A percentile compares a stretch with the other conserved stretches of the same genome.
Conservation (phyloP, 2,888 invertebrate genomes). For the Folsomia candida region DNA sequence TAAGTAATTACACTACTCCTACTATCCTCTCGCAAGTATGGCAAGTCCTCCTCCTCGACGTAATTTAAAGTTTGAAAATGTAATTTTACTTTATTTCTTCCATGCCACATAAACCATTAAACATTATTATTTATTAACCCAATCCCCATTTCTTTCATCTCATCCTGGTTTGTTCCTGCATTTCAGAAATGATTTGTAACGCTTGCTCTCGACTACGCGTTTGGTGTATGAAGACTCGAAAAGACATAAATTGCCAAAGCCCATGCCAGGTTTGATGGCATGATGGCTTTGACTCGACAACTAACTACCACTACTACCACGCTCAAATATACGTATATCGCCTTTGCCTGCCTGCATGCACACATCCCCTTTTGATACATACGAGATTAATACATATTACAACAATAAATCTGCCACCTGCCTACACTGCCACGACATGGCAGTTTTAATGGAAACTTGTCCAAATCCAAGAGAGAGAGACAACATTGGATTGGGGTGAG, state of each 20-base stretch:
- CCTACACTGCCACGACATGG: neutral
- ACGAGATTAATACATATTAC: conserved; percentile 12
- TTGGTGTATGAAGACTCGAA: neutral
- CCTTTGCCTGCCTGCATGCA: too few species aligned
- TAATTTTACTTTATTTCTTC: neutral
- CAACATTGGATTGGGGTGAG: neutral
- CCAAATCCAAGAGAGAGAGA: neutral
- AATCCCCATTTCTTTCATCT: conserved; percentile 1
- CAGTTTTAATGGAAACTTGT: conserved; percentile 1
- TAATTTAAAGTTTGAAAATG: neutral
- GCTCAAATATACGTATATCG: too few species aligned
- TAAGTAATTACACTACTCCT: neutral
- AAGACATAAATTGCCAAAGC: conserved; percentile 2
- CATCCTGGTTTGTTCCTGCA: neutral
- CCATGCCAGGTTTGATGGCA: conserved; percentile 2
- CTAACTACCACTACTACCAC: neutral
- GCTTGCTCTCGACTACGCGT: neutral
- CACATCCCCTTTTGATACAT: neutral
- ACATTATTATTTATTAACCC: conserved; percentile 1
- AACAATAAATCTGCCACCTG: conserved; percentile 21
- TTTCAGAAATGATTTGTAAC: conserved; percentile 5
- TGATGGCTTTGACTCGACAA: conserved; percentile 4
- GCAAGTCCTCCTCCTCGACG: too few species aligned
- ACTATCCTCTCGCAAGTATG: neutral
- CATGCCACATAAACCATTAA: conserved; percentile 6